These are phyloP conservation scores for Girardinichthys multiradiatus DNA, from an alignment of 2,113 vertebrate species.

Conservation along the genomic window DNA sequence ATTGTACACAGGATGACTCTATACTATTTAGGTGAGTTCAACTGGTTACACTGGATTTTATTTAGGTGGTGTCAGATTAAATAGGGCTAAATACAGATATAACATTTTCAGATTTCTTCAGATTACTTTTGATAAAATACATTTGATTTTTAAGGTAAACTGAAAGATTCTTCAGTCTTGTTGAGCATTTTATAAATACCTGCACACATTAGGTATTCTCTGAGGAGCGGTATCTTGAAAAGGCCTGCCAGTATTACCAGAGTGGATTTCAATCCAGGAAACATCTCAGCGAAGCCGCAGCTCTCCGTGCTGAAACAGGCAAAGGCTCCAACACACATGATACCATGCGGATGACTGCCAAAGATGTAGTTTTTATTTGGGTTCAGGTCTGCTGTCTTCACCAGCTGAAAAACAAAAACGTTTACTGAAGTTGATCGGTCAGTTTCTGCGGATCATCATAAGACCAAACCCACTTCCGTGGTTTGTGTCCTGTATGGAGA, in stretches of 20 bases:
- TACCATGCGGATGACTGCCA: conserved; percentile 84
- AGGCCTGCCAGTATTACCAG: conserved; percentile 61
- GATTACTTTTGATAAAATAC: too few relatives aligned
- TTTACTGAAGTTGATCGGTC: not conserved
- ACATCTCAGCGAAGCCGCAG: conserved; percentile 66
- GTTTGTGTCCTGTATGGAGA: conserved; percentile 3
- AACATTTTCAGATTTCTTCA: too few relatives aligned
- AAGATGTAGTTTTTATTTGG: conserved; percentile 82
- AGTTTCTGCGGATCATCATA: not conserved
- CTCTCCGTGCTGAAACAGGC: conserved; percentile 77
- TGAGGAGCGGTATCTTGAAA: conserved; percentile 78
- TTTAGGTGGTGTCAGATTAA: too few relatives aligned
- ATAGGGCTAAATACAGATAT: too few relatives aligned
- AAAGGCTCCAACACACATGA: conserved; percentile 74
- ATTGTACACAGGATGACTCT: too few relatives aligned
- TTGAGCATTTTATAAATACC: conserved; percentile 76
- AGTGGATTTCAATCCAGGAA: conserved; percentile 73
- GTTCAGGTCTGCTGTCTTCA: conserved; percentile 82
- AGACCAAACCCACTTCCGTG: not conserved
- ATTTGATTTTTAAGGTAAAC: too few relatives aligned
- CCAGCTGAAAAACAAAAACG: conserved; percentile 70
- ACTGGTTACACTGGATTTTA: too few relatives aligned
- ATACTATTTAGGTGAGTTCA: too few relatives aligned
- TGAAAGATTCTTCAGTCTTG: too few relatives aligned
- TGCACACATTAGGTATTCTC: conserved; percentile 78